Evolutionary conservation across 2,113 vertebrate genomes (phyloP).

Genomic region (Spheniscus mendiculus): DNA sequence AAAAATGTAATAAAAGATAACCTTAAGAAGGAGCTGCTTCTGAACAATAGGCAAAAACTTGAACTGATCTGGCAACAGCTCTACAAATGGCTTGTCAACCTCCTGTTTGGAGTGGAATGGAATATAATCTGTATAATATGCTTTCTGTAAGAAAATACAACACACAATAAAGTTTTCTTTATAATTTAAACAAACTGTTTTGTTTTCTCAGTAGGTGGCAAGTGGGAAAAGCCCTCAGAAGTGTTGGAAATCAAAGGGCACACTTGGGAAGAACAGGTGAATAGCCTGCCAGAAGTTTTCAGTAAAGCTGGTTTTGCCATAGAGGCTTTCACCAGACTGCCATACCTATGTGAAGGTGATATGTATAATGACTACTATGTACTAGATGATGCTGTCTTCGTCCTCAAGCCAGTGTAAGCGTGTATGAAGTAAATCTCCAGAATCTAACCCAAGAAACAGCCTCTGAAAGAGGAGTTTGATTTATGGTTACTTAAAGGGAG

Average conservation of each 20-base stretch:
- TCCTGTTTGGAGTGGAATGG: background rate
- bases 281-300: slow-evolving; percentile 87
- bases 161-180: background rate
- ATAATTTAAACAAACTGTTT: background rate
- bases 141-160: background rate
- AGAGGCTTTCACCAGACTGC: slow-evolving; percentile 92
- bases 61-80: background rate
- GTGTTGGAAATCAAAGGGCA: slow-evolving; percentile 87
- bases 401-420: slow-evolving; percentile 83
- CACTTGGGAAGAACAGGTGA: slow-evolving; percentile 96
- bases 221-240: slow-evolving; percentile 92
- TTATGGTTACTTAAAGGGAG: slow-evolving; percentile 43
- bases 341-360: slow-evolving; percentile 97
- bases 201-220: slow-evolving; percentile 87
- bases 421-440: slow-evolving; percentile 21
- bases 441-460: slow-evolving; percentile 28
- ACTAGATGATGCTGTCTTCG: slow-evolving; percentile 94
- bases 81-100: background rate
- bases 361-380: slow-evolving; percentile 98
- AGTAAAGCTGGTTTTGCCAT: slow-evolving; percentile 86
- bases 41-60: background rate
- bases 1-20: background rate
- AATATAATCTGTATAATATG: background rate
- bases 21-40: background rate
- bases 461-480: slow-evolving; percentile 52